Evolutionary conservation across 2,797 vertebrate genomes (phyloP).

Genomic region (Periophthalmus magnuspinnatus): DNA sequence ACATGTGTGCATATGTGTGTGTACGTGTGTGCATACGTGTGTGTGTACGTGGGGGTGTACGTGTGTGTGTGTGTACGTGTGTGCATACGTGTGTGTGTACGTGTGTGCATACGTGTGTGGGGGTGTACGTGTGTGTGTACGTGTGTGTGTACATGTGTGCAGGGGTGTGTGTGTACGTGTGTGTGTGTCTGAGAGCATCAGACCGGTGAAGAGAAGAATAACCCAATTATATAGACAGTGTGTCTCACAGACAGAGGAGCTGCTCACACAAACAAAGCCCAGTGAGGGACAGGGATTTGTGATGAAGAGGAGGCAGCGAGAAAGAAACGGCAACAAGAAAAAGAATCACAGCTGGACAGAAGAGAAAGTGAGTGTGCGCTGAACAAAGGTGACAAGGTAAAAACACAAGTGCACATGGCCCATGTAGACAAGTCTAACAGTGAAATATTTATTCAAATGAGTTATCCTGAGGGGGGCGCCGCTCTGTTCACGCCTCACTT

Average conservation of each 20-base stretch:
- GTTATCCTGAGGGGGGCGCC: constrained; percentile 49
- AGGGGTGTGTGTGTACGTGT: not conserved
- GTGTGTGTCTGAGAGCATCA: constrained; percentile 71
- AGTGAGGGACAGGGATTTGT: constrained; percentile 57
- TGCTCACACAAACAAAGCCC: constrained; percentile 54
- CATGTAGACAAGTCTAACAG: constrained; percentile 52
- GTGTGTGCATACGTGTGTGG: constrained; percentile 1
- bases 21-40: constrained; percentile 50
- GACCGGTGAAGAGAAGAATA: constrained; percentile 73
- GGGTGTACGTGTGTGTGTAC: too few species aligned
- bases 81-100: constrained; percentile 25
- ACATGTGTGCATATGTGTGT: constrained; percentile 54
- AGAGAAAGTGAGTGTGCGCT: constrained; percentile 32
- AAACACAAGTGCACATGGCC: constrained; percentile 38
- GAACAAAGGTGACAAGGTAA: constrained; percentile 52
- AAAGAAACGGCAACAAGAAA: constrained; percentile 24
- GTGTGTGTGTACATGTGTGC: too few species aligned
- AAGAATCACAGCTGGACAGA: constrained; percentile 19
- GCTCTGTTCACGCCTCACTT: constrained; percentile 36
- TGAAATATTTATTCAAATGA: constrained; percentile 67
- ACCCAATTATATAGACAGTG: constrained; percentile 77
- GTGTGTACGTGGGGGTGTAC: too few species aligned
- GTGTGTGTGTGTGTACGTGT: constrained; percentile 70
- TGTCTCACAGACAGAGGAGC: constrained; percentile 67
- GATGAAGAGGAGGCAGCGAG: constrained; percentile 53